Conservation (phyloP, 2,888 invertebrate genomes). For the Anthrax anthrax region DNA sequence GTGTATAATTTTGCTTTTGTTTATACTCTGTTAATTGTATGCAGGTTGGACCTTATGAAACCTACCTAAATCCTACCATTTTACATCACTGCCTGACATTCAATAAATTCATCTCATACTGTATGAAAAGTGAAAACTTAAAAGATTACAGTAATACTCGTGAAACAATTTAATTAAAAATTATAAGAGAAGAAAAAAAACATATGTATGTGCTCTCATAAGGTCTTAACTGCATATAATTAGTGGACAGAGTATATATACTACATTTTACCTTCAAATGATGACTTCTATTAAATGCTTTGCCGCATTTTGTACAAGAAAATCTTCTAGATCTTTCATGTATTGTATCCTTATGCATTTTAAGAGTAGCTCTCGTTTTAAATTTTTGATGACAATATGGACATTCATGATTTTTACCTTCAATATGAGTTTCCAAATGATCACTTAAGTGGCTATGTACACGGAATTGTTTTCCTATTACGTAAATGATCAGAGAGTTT, state of each 20-base stretch:
- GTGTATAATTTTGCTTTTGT: no score
- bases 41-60: no score
- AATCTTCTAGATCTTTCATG: slow-evolving; percentile 3
- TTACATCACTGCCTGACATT: no score
- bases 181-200: neutral
- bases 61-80: no score
- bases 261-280: slow-evolving; percentile 10
- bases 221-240: no score
- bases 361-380: slow-evolving; percentile 9
- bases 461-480: slow-evolving; percentile 7
- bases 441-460: slow-evolving; percentile 9
- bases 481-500: no score
- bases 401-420: slow-evolving; percentile 5
- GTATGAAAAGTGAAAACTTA: no score
- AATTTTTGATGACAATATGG: slow-evolving; percentile 8
- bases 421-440: slow-evolving; percentile 10
- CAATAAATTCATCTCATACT: no score
- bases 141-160: no score
- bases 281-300: slow-evolving; percentile 7
- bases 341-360: slow-evolving; percentile 8
- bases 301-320: slow-evolving; percentile 4
- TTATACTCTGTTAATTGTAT: no score
- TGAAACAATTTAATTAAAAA: no score
- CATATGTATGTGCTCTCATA: neutral
- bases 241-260: no score